Base-by-base conservation (phyloP, 92 coral and sea anemone species). In the Epizoanthus fatuus region DNA sequence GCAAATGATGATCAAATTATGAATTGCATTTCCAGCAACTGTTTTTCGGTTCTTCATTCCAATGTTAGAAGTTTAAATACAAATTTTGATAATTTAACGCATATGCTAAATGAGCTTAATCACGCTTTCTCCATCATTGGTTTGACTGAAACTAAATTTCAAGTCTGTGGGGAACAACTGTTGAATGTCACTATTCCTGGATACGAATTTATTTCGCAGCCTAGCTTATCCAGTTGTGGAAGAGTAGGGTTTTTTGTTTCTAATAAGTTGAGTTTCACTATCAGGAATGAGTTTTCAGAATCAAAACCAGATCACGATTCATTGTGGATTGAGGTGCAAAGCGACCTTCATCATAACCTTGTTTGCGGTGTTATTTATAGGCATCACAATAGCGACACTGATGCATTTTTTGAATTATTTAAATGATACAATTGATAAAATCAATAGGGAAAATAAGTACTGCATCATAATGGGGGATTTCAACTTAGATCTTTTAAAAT, bases 41-140 rank as follows among this genome's bases (percentile, higher is more conserved):
- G n/a, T n/a, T n/a, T n/a, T n/a, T n/a, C n/a, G n/a, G n/a, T n/a
- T n/a, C n/a, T n/a, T n/a, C n/a, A n/a, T n/a, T n/a, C n/a, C n/a
- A n/a, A n/a, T n/a, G n/a, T n/a, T n/a, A n/a, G n/a, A n/a, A n/a
- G n/a, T n/a, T n/a, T n/a, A n/a, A n/a, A n/a, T n/a, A n/a, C n/a
- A n/a, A n/a, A n/a, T n/a, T n/a, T n/a, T n/a, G n/a, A n/a, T n/a
- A n/a, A n/a, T n/a, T n/a, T n/a, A n/a, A n/a, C n/a, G n/a, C n/a
- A n/a, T n/a, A n/a, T n/a, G n/a, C n/a, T n/a, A n/a, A n/a, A n/a
- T n/a, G n/a, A n/a, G n/a, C 57, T 88, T 8, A 54, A 72, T 51
- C 71, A 82, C 59, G 7, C 55, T 49, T 88, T 88, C 63, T 71
- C 81, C 47, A 49, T 88, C n/a, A 88, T 81, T 88, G 91, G 91